These are phyloP conservation scores for Torymus aiolomorphi DNA, from an alignment of 2,888 invertebrate species.

Conservation along the genomic window DNA sequence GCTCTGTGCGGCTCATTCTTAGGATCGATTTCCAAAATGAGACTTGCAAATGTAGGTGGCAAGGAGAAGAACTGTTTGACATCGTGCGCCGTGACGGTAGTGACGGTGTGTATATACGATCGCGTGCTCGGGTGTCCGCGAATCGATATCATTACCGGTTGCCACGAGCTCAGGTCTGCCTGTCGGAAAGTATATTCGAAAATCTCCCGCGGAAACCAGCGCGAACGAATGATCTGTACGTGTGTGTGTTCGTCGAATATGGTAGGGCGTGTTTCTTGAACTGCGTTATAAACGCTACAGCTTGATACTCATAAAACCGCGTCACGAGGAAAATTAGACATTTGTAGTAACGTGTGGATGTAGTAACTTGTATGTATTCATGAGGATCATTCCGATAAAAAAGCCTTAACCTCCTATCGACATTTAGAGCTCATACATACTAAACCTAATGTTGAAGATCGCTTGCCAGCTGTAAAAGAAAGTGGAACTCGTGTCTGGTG, in stretches of 20 bases:
- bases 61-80: conserved; percentile 68
- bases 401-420: too few relatives aligned
- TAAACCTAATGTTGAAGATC: too few relatives aligned
- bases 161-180: conserved; percentile 62
- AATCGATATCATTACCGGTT: conserved; percentile 72
- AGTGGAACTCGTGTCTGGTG: too few relatives aligned
- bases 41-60: conserved; percentile 64
- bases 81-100: conserved; percentile 54
- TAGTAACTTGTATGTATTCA: too few relatives aligned
- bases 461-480: too few relatives aligned
- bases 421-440: too few relatives aligned
- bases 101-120: conserved; percentile 63
- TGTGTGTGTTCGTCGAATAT: background rate
- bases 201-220: conserved; percentile 36
- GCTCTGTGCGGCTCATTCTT: background rate
- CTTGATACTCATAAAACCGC: too few relatives aligned
- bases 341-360: too few relatives aligned
- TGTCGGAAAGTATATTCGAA: conserved; percentile 23
- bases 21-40: conserved; percentile 50
- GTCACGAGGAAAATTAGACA: too few relatives aligned
- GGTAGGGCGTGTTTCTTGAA: background rate
- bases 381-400: too few relatives aligned
- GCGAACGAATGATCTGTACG: background rate
- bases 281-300: background rate
- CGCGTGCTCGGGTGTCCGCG: conserved; percentile 68